Percentiles rank a stretch among this genome's conserved stretches.
These are phyloP conservation scores for Periophthalmus magnuspinnatus DNA, from an alignment of 2,797 vertebrate species.

Conservation along the genomic window DNA sequence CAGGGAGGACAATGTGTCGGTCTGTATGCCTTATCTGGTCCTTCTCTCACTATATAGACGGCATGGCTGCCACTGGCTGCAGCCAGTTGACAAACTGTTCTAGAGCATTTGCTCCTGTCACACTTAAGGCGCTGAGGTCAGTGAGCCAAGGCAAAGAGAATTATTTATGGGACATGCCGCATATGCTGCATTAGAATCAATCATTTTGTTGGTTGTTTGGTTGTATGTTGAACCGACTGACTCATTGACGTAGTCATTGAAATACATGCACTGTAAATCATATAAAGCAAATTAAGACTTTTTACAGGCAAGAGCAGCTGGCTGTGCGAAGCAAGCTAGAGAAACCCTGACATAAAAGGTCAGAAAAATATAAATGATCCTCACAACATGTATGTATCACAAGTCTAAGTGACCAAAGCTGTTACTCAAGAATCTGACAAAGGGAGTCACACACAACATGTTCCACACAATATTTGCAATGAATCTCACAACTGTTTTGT, in stretches of 20 bases:
- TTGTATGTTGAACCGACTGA: constrained; percentile 4
- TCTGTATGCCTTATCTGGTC: constrained; percentile 33
- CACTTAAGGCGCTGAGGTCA: constrained; percentile 30
- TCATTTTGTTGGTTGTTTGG: neutral
- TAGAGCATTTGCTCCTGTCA: constrained; percentile 25
- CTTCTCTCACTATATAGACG: constrained; percentile 16
- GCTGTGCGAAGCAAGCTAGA: neutral
- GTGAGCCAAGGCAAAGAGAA: constrained; percentile 26
- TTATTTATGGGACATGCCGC: constrained; percentile 8
- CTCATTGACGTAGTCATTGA: neutral
- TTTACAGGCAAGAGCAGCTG: neutral
- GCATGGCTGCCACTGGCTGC: constrained; percentile 26
- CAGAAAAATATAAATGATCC: neutral
- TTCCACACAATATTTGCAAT: neutral
- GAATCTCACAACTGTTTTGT: neutral
- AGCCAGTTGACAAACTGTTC: constrained; percentile 28
- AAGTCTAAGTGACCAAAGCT: neutral
- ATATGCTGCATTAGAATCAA: neutral
- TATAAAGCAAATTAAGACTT: neutral
- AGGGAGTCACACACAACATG: neutral
- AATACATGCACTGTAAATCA: neutral
- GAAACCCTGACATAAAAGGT: neutral
- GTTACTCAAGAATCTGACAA: neutral
- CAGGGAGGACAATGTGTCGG: constrained; percentile 27
- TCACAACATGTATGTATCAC: neutral